These are phyloP conservation scores for Philypnodon macrostomus DNA, from an alignment of 2,797 vertebrate species.

Conservation along the genomic window DNA sequence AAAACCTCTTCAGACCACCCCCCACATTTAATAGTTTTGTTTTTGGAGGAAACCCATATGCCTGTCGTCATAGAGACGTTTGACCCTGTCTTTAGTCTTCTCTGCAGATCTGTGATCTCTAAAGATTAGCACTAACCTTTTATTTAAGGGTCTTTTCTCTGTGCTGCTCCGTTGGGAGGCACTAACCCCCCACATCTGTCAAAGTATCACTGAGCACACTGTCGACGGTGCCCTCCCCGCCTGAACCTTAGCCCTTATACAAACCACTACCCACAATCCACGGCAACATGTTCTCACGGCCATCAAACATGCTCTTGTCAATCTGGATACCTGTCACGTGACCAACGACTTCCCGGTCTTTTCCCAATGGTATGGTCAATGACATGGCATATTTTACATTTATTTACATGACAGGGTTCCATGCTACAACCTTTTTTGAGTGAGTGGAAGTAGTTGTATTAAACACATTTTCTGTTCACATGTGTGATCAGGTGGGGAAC, in stretches of 20 bases:
- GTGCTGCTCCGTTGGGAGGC: slow-evolving; percentile 39
- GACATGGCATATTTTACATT: slow-evolving; percentile 23
- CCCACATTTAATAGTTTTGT: slow-evolving; percentile 59
- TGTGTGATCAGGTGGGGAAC: no score
- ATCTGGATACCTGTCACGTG: slow-evolving; percentile 33
- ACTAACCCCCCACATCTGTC: slow-evolving; percentile 72
- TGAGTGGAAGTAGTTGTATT: no score
- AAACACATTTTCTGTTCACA: no score
- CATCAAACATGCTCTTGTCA: slow-evolving; percentile 66
- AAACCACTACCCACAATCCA: slow-evolving; percentile 47
- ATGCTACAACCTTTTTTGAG: no score
- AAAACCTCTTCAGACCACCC: slow-evolving; percentile 42
- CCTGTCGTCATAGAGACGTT: slow-evolving; percentile 58
- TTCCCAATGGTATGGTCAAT: slow-evolving; percentile 33
- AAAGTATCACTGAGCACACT: slow-evolving; percentile 63
- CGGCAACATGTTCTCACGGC: slow-evolving; percentile 59
- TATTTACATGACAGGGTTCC: no score
- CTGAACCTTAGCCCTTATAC: slow-evolving; percentile 32
- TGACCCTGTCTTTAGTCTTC: slow-evolving; percentile 58
- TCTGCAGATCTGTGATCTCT: slow-evolving; percentile 47
- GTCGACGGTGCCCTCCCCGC: slow-evolving; percentile 30
- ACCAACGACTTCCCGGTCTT: slow-evolving; percentile 21
- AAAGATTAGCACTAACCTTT: slow-evolving; percentile 55
- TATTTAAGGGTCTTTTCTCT: slow-evolving; percentile 49
- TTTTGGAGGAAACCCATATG: slow-evolving; percentile 59